These are phyloP conservation scores for Carettochelys insculpta DNA, from an alignment of 2,113 vertebrate genomes.

Conservation along the genomic window DNA sequence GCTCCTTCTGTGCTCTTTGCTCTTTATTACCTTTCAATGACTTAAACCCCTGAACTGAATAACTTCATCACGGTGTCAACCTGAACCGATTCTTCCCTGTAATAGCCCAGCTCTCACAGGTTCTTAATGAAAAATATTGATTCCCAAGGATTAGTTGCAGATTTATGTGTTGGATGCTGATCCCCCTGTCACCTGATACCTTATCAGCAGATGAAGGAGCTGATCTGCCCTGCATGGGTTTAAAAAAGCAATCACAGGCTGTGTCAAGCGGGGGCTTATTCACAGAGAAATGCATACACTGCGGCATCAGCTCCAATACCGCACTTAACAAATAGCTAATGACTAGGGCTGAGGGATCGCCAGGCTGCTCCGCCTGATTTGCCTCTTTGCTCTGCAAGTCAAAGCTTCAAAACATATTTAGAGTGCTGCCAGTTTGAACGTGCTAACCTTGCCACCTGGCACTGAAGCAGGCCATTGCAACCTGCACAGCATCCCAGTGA, in stretches of 20 bases:
- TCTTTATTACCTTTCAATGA: constrained; percentile 86
- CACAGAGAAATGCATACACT: constrained; percentile 74
- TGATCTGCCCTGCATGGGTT: constrained; percentile 67
- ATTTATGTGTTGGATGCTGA: constrained; percentile 86
- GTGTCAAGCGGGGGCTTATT: constrained; percentile 72
- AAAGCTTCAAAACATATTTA: no score
- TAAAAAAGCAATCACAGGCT: constrained; percentile 78
- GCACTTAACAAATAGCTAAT: constrained; percentile 25
- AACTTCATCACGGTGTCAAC: constrained; percentile 89
- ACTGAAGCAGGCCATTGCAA: neutral
- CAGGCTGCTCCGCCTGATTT: neutral
- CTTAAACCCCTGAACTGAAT: constrained; percentile 83
- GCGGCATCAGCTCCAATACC: no score
- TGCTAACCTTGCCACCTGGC: neutral
- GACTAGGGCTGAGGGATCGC: rapidly evolving
- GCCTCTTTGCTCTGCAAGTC: neutral
- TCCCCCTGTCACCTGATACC: constrained; percentile 82
- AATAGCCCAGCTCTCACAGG: constrained; percentile 82
- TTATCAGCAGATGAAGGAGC: constrained; percentile 77
- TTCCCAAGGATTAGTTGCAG: constrained; percentile 85
- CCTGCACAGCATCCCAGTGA: neutral
- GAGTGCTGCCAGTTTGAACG: neutral
- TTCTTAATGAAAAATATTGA: constrained; percentile 92
- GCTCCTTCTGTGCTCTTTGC: constrained; percentile 73
- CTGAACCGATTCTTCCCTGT: constrained; percentile 87